phyloP scores from a whole-genome alignment of 2,113 vertebrate genomes.

The Lamprologus speciosus region DNA sequence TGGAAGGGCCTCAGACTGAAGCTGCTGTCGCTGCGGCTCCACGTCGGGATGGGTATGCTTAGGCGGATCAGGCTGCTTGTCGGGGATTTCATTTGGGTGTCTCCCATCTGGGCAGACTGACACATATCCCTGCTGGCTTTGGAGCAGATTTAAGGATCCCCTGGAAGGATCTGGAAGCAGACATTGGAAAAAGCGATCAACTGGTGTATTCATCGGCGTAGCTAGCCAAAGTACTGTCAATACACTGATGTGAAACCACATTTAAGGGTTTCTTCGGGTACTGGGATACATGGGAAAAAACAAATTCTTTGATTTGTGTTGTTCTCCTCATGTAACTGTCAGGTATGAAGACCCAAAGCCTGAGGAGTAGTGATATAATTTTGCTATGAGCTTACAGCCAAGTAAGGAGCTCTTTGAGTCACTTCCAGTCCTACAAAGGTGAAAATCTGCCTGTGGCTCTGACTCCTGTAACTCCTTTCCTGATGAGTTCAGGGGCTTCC shows the following conservation, averaged over 20 bases:
- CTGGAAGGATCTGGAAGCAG: background rate
- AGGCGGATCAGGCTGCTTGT: background rate
- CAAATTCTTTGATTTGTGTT: background rate
- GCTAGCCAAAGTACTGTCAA: background rate
- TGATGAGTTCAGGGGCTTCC: fast-evolving
- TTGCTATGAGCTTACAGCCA: background rate
- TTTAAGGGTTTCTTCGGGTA: background rate
- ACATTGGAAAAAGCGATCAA: background rate
- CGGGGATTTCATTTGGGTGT: background rate
- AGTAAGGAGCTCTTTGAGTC: background rate
- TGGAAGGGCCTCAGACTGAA: background rate
- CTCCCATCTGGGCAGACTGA: background rate
- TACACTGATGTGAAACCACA: background rate
- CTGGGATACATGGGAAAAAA: background rate
- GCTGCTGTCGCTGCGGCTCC: background rate
- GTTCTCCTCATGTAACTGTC: background rate
- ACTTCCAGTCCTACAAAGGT: background rate
- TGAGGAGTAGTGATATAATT: background rate
- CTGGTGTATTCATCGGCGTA: background rate
- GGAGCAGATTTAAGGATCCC: background rate
- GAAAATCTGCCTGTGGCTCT: background rate
- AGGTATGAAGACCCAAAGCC: background rate
- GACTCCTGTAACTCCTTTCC: background rate
- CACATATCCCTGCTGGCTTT: background rate
- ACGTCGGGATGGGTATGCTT: background rate